Evolutionary conservation across 2,797 vertebrate species (phyloP).

Genomic region (Leuciscus waleckii): DNA sequence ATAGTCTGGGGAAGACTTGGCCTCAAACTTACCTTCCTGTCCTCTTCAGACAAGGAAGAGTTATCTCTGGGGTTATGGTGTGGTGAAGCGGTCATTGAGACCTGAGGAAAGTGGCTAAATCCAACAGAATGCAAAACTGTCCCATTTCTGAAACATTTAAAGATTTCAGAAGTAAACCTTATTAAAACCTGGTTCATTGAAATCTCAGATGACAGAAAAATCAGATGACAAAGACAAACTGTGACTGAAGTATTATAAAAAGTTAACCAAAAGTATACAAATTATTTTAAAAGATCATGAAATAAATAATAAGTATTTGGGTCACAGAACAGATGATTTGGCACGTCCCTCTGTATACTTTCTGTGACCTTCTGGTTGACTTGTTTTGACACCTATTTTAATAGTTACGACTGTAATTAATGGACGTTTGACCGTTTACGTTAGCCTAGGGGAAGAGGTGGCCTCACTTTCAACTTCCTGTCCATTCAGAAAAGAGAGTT

Average conservation of each 20-base stretch:
- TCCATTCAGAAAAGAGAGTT: slow-evolving; percentile 59
- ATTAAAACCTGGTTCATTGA: not conserved
- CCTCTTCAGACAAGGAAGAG: slow-evolving; percentile 61
- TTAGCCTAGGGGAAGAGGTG: slow-evolving; percentile 52
- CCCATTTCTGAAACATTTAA: slow-evolving; percentile 10
- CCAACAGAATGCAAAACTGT: slow-evolving; percentile 17
- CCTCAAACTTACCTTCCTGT: slow-evolving; percentile 74
- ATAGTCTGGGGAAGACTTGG: slow-evolving; percentile 56
- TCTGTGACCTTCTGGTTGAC: slow-evolving; percentile 15
- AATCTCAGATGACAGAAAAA: not conserved
- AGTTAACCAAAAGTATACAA: not conserved
- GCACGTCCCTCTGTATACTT: slow-evolving; percentile 27
- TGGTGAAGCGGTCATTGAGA: slow-evolving; percentile 50
- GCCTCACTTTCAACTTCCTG: slow-evolving; percentile 64
- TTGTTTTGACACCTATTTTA: slow-evolving; percentile 60
- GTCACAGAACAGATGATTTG: slow-evolving; percentile 16
- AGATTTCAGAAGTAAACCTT: not conserved
- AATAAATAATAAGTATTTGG: not conserved
- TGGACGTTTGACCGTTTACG: slow-evolving; percentile 53
- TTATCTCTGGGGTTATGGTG: slow-evolving; percentile 51
- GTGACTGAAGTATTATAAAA: not conserved
- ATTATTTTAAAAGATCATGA: not conserved
- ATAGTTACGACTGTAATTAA: slow-evolving; percentile 53
- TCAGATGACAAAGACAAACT: not conserved
- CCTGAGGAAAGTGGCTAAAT: slow-evolving; percentile 28